These are phyloP conservation scores for Scaptomyza pallida DNA, from an alignment of 1,140 invertebrate species.

Conservation along the genomic window DNA sequence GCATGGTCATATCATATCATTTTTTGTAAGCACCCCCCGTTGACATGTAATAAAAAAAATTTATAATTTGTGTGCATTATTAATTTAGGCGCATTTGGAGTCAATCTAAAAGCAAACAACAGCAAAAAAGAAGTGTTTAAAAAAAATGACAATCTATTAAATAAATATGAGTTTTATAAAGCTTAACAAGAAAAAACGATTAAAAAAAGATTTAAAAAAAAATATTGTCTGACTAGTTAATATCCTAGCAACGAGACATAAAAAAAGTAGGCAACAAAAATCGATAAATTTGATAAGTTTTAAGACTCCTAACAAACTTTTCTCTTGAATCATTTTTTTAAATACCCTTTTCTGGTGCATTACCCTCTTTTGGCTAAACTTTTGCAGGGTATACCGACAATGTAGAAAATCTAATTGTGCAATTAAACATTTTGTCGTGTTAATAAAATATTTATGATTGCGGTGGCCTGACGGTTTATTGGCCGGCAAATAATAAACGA, in stretches of 20 bases:
- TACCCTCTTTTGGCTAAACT: not conserved
- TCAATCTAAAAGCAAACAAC: slow-evolving; percentile 30
- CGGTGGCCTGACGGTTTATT: slow-evolving; percentile 62
- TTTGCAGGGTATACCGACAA: not conserved
- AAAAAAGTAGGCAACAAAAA: no score
- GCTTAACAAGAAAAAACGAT: not conserved
- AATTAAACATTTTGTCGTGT: slow-evolving; percentile 75
- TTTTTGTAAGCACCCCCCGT: slow-evolving; percentile 16
- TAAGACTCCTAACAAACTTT: no score
- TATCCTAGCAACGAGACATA: not conserved
- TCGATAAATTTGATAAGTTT: no score
- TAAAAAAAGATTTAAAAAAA: not conserved
- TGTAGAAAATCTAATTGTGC: slow-evolving; percentile 65
- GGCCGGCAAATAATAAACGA: slow-evolving; percentile 64
- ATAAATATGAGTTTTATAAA: slow-evolving; percentile 54
- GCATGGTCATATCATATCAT: not conserved
- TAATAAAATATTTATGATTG: slow-evolving; percentile 80
- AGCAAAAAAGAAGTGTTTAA: not conserved
- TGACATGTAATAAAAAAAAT: slow-evolving; percentile 57
- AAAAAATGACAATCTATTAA: slow-evolving; percentile 50
- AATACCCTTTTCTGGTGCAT: no score
- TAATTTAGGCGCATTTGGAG: slow-evolving; percentile 66
- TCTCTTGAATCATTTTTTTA: no score
- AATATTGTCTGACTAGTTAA: not conserved
- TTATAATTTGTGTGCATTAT: slow-evolving; percentile 73